phyloP scores from a whole-genome alignment of 2,888 invertebrate species.

The Anorthoa munda region DNA sequence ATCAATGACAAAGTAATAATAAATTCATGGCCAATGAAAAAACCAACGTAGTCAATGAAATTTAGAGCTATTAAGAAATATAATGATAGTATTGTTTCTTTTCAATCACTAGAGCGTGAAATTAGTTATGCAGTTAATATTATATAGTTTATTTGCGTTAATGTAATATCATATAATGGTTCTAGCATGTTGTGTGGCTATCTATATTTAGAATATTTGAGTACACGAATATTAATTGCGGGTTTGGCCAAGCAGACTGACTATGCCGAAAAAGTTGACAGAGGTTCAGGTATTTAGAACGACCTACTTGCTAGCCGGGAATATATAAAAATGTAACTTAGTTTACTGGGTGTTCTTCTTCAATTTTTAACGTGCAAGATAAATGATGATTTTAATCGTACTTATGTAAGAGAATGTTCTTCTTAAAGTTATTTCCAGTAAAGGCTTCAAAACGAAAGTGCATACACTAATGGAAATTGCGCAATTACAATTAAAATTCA shows the following conservation, averaged over 20 bases:
- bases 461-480: constrained; percentile 12
- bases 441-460: not conserved
- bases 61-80: constrained; percentile 24
- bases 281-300: not conserved
- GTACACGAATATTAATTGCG: constrained; percentile 14
- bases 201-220: constrained; percentile 4
- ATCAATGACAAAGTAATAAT: constrained; percentile 27
- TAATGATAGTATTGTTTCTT: constrained; percentile 45
- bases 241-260: not conserved
- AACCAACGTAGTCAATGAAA: constrained; percentile 40
- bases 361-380: not conserved
- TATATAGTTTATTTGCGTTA: not conserved
- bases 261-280: not conserved
- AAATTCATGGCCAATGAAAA: constrained; percentile 42
- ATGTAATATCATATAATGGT: constrained; percentile 10
- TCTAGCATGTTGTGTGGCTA: not conserved
- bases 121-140: constrained; percentile 21
- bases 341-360: not conserved
- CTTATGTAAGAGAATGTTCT: no score
- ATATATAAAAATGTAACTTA: not conserved
- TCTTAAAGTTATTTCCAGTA: not conserved
- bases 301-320: no score
- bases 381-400: no score
- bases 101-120: constrained; percentile 43
- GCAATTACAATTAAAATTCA: constrained; percentile 6